phyloP scores from a whole-genome alignment of 2,797 vertebrate genomes.

The Takifugu rubripes region DNA sequence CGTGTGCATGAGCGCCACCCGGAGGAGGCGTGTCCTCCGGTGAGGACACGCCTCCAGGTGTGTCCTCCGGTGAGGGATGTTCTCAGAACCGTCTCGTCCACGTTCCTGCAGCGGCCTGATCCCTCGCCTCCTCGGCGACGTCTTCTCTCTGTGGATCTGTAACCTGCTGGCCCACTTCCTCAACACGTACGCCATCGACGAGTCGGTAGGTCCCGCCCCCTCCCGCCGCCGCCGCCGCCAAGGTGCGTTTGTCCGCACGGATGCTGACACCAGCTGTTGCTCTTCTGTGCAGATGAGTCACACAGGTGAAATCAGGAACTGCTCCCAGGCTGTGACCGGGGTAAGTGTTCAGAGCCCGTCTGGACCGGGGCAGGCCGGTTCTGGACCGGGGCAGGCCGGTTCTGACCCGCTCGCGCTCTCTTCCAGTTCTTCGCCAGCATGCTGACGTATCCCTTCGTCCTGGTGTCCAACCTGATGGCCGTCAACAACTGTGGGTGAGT shows the following conservation, averaged over 20 bases:
- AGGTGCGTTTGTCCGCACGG: too few relatives aligned
- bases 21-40: too few relatives aligned
- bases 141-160: constrained; percentile 95
- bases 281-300: constrained; percentile 80
- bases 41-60: too few relatives aligned
- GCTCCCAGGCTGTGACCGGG: constrained; percentile 92
- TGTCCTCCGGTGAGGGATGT: not conserved
- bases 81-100: not conserved
- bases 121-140: constrained; percentile 91
- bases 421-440: constrained; percentile 94
- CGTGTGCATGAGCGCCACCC: too few relatives aligned
- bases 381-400: too few relatives aligned
- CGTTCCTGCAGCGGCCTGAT: constrained; percentile 83
- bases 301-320: constrained; percentile 91
- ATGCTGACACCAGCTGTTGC: not conserved
- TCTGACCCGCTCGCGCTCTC: not conserved
- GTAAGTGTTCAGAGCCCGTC: constrained; percentile 60
- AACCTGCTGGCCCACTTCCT: constrained; percentile 93
- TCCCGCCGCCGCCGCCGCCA: too few relatives aligned
- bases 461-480: constrained; percentile 97
- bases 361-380: too few relatives aligned
- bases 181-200: constrained; percentile 92
- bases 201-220: constrained; percentile 63
- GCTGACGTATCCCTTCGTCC: constrained; percentile 93
- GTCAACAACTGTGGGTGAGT: constrained; percentile 97